These are phyloP conservation scores for Arizona elegans DNA, from an alignment of 2,113 vertebrate species.

Conservation along the genomic window DNA sequence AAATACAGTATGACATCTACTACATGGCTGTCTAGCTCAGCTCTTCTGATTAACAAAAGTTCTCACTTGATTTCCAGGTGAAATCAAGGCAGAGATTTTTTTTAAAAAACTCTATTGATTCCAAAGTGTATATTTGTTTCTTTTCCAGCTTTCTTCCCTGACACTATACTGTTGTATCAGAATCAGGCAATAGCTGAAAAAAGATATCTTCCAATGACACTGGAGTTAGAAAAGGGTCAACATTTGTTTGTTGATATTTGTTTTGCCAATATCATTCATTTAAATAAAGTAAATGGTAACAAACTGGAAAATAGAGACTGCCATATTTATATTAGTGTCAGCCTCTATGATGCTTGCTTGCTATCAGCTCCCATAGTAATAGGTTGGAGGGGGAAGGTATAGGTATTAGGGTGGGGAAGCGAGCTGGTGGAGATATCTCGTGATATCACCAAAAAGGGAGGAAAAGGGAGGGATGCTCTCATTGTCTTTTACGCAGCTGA, in stretches of 20 bases:
- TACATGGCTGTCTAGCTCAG: background rate
- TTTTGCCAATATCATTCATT: background rate
- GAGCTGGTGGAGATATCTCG: too few relatives aligned
- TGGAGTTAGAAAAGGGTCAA: background rate
- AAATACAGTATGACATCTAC: background rate
- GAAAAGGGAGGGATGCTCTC: too few relatives aligned
- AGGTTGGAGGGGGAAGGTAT: too few relatives aligned
- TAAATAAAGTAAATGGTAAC: background rate
- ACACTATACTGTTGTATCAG: background rate
- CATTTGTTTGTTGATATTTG: background rate
- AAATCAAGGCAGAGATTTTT: background rate
- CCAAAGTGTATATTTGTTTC: background rate
- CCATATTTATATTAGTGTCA: background rate
- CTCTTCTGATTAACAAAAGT: background rate
- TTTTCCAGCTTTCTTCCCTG: background rate
- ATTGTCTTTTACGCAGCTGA: too few relatives aligned
- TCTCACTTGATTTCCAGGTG: background rate
- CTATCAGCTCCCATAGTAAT: too few relatives aligned
- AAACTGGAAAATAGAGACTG: background rate
- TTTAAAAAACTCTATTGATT: background rate
- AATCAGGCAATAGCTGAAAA: background rate
- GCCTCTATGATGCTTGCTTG: too few relatives aligned
- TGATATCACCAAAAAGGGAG: too few relatives aligned
- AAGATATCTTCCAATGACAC: background rate
- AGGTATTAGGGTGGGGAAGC: too few relatives aligned